A percentile compares a stretch with the other conserved stretches of the same genome.
Conservation (phyloP, 2,888 invertebrate genomes). For the Byasa hedistus region DNA sequence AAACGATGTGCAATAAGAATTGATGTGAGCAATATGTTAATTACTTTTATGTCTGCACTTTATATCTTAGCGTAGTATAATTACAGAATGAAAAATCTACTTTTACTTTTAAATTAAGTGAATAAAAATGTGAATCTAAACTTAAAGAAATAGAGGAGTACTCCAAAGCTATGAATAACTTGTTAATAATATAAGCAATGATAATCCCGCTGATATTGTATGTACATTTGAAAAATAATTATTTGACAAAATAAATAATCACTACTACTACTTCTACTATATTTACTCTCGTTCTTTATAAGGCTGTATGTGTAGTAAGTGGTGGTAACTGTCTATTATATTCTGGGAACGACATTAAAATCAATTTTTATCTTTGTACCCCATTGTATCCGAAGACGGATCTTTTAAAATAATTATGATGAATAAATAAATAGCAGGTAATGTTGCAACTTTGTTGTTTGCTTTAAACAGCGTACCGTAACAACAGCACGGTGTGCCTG, state of each 20-base stretch:
- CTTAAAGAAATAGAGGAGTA: neutral
- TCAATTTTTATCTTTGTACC: too few relatives aligned
- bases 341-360: too few relatives aligned
- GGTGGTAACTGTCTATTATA: too few relatives aligned
- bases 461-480: conserved; percentile 8
- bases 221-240: too few relatives aligned
- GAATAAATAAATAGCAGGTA: neutral
- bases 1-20: neutral
- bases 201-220: neutral
- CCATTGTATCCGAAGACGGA: too few relatives aligned
- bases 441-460: neutral
- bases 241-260: too few relatives aligned
- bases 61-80: neutral
- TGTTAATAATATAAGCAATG: neutral
- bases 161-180: neutral
- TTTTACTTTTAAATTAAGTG: neutral
- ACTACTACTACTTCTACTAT: too few relatives aligned
- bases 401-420: too few relatives aligned
- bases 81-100: neutral
- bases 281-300: too few relatives aligned
- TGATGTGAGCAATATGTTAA: neutral
- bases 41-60: neutral
- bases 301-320: too few relatives aligned
- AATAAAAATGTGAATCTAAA: neutral
- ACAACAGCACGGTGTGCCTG: conserved; percentile 10